Percentiles rank a stretch among this genome's conserved stretches.
These are phyloP conservation scores for Cephus runcator DNA, from an alignment of 2,888 invertebrate species.

Conservation along the genomic window DNA sequence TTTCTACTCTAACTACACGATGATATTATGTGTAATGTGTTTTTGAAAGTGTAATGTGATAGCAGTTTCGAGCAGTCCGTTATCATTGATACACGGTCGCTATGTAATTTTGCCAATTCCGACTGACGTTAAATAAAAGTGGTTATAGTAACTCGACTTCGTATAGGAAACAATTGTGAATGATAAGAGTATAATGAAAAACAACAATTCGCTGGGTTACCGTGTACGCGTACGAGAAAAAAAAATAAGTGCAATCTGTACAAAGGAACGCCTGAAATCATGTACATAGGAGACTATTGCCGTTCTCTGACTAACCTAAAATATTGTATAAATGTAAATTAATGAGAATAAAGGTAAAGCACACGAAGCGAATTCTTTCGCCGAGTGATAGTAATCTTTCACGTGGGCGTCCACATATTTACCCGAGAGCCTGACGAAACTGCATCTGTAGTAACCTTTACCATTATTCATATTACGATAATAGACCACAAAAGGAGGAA, in stretches of 20 bases:
- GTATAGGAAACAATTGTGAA: slow-evolving; percentile 1
- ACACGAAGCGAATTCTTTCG: background rate
- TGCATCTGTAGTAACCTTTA: background rate
- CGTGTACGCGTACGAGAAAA: slow-evolving; percentile 11
- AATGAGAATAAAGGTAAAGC: slow-evolving; percentile 28
- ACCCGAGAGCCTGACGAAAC: background rate
- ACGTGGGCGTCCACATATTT: background rate
- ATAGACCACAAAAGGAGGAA: background rate
- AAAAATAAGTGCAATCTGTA: slow-evolving; percentile 1
- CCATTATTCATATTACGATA: background rate
- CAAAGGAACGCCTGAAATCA: slow-evolving; percentile 1
- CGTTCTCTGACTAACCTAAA: slow-evolving; percentile 25
- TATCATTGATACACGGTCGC: slow-evolving; percentile 16
- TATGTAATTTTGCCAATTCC: slow-evolving; percentile 18
- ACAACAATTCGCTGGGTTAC: slow-evolving; percentile 7
- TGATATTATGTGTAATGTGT: slow-evolving; percentile 14
- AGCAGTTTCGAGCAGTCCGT: slow-evolving; percentile 26
- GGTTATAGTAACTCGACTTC: slow-evolving; percentile 18
- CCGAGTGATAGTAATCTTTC: background rate
- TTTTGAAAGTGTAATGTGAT: slow-evolving; percentile 16
- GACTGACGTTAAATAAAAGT: slow-evolving; percentile 20
- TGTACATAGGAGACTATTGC: slow-evolving; percentile 33
- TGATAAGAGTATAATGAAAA: slow-evolving; percentile 6
- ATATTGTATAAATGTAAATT: slow-evolving; percentile 57
- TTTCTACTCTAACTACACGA: slow-evolving; percentile 26